Evolutionary conservation across 2,113 vertebrate genomes (phyloP).

Genomic region (Vireo altiloquus): DNA sequence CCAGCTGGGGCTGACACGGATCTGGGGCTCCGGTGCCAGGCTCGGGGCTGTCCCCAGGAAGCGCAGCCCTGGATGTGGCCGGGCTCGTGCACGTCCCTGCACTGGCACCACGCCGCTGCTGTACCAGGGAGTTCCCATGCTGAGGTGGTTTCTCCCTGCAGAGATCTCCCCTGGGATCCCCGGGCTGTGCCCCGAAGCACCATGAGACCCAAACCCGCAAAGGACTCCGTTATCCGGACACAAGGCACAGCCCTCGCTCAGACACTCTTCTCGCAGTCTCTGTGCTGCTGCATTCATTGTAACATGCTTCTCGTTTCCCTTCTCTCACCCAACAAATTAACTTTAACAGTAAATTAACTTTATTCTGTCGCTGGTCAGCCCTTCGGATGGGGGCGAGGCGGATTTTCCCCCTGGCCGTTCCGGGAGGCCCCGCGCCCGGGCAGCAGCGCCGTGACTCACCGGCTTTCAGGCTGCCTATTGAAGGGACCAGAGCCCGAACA

Average conservation of each 20-base stretch:
- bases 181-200: background rate
- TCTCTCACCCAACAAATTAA: conserved; percentile 31
- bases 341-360: conserved; percentile 45
- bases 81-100: fast-evolving
- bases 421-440: background rate
- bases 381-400: background rate
- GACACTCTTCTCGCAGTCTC: background rate
- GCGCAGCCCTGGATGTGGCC: fast-evolving
- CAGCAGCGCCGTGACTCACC: conserved; percentile 10
- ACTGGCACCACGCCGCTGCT: fast-evolving
- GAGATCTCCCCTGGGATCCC: background rate
- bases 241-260: fast-evolving
- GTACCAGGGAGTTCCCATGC: fast-evolving
- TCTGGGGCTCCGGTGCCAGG: fast-evolving
- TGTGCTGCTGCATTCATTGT: background rate
- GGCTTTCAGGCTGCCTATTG: conserved; percentile 57
- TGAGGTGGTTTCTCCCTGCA: background rate
- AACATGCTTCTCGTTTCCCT: background rate
- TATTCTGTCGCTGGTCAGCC: background rate
- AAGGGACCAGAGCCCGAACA: conserved; percentile 23
- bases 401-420: background rate
- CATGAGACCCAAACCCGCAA: fast-evolving
- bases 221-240: fast-evolving
- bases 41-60: fast-evolving
- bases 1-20: fast-evolving